A percentile compares a stretch with the other conserved stretches of the same genome.
These are phyloP conservation scores for Trichosurus vulpecula DNA, from an alignment of 2,797 vertebrate genomes.

Conservation along the genomic window DNA sequence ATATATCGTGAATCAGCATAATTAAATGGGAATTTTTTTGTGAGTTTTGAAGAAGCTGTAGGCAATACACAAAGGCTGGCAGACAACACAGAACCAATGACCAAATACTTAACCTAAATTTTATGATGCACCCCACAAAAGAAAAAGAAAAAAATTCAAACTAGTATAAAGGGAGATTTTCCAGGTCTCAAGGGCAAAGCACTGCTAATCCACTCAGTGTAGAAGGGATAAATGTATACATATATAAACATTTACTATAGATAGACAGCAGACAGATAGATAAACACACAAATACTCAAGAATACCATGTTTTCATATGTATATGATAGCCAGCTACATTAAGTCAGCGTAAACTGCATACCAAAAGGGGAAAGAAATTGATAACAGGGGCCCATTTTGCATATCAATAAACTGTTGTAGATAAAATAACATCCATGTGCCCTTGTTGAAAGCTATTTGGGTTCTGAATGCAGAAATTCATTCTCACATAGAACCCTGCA, in stretches of 20 bases:
- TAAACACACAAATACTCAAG: neutral
- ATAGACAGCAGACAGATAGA: neutral
- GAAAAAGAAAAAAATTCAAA: too few species aligned
- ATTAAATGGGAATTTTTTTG: too few species aligned
- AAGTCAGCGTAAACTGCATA: neutral
- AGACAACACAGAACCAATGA: too few species aligned
- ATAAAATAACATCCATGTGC: neutral
- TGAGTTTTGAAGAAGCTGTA: too few species aligned
- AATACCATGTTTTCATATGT: neutral
- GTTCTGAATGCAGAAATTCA: neutral
- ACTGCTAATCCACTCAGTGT: too few species aligned
- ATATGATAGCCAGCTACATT: neutral
- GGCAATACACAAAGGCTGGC: too few species aligned
- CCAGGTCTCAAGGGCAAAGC: too few species aligned
- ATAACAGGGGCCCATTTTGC: neutral
- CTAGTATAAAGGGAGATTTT: too few species aligned
- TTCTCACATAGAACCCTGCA: neutral
- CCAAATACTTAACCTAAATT: too few species aligned
- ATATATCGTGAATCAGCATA: too few species aligned
- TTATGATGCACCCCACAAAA: too few species aligned
- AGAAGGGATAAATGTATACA: too few species aligned
- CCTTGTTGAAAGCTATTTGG: neutral
- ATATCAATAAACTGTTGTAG: neutral
- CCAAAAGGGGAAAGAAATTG: neutral
- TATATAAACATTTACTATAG: neutral